Conservation (phyloP, 2,888 invertebrate species). For the Xiphydria camelus region DNA sequence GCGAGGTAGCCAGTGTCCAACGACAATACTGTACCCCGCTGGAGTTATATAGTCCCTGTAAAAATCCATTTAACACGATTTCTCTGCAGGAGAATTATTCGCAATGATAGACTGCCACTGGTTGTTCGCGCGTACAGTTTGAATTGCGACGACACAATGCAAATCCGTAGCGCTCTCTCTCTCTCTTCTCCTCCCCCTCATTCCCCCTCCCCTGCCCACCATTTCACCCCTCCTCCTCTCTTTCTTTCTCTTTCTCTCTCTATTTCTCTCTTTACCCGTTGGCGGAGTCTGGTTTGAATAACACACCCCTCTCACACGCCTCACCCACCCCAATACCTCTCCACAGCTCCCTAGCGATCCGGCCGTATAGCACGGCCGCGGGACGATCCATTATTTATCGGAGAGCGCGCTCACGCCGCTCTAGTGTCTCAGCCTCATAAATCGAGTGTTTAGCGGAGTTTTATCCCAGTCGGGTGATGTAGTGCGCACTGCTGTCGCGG, state of each 20-base stretch:
- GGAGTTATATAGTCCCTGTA: too few relatives aligned
- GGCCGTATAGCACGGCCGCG: not conserved
- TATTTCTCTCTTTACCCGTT: not conserved
- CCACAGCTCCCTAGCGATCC: too few relatives aligned
- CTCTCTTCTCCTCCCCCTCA: conserved; percentile 16
- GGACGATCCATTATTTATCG: conserved; percentile 33
- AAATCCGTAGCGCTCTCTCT: conserved; percentile 22
- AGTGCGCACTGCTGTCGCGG: too few relatives aligned
- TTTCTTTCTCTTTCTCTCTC: conserved; percentile 6
- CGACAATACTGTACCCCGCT: too few relatives aligned
- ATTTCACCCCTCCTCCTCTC: too few relatives aligned
- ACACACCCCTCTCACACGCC: too few relatives aligned
- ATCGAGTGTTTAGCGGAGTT: conserved; percentile 28
- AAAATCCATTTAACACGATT: too few relatives aligned
- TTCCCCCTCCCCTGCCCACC: too few relatives aligned
- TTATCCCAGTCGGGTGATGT: too few relatives aligned
- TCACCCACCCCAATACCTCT: too few relatives aligned
- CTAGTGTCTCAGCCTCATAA: conserved; percentile 27
- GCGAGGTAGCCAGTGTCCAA: too few relatives aligned
- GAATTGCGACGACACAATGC: conserved; percentile 38
- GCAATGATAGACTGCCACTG: conserved; percentile 27
- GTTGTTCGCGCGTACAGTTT: conserved; percentile 22
- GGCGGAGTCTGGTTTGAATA: too few relatives aligned
- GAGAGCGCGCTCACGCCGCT: conserved; percentile 10
- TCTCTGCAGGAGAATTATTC: conserved; percentile 25